These are phyloP conservation scores for Xylocampa areola DNA, from an alignment of 2,888 invertebrate genomes.

Conservation along the genomic window DNA sequence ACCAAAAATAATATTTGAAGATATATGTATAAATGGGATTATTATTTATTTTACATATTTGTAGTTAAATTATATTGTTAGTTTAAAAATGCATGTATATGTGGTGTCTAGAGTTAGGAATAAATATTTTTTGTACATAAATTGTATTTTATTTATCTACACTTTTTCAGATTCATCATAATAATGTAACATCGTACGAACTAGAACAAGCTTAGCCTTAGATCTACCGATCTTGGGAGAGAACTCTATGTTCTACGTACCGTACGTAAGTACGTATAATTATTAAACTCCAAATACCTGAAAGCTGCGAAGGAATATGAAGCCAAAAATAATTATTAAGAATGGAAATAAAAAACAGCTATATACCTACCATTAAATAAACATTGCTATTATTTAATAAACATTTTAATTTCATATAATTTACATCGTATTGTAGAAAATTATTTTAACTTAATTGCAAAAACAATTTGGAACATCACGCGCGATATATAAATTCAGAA, in stretches of 20 bases:
- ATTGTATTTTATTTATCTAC: slow-evolving; percentile 5
- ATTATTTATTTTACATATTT: slow-evolving; percentile 28
- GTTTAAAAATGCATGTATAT: slow-evolving; percentile 32
- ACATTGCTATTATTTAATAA: slow-evolving; percentile 51
- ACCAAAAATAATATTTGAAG: slow-evolving; percentile 1
- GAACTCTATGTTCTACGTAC: too few relatives aligned
- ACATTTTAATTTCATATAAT: slow-evolving; percentile 66
- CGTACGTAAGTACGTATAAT: too few relatives aligned
- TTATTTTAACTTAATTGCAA: slow-evolving; percentile 53
- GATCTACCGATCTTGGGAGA: too few relatives aligned
- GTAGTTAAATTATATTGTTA: slow-evolving; percentile 14
- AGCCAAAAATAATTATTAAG: too few relatives aligned
- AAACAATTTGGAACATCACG: slow-evolving; percentile 53
- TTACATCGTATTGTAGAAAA: slow-evolving; percentile 63
- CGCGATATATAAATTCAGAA: slow-evolving; percentile 65
- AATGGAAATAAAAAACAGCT: not conserved
- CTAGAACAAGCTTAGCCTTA: too few relatives aligned
- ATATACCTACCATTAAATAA: slow-evolving; percentile 30
- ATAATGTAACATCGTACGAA: too few relatives aligned
- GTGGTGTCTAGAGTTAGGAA: slow-evolving; percentile 54
- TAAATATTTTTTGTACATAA: slow-evolving; percentile 53
- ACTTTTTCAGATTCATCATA: not conserved
- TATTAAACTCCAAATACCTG: too few relatives aligned
- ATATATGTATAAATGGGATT: slow-evolving; percentile 37
- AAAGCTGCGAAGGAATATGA: too few relatives aligned